Evolutionary conservation across 2,888 invertebrate genomes (phyloP).

Genomic region (Nowickia ferox): DNA sequence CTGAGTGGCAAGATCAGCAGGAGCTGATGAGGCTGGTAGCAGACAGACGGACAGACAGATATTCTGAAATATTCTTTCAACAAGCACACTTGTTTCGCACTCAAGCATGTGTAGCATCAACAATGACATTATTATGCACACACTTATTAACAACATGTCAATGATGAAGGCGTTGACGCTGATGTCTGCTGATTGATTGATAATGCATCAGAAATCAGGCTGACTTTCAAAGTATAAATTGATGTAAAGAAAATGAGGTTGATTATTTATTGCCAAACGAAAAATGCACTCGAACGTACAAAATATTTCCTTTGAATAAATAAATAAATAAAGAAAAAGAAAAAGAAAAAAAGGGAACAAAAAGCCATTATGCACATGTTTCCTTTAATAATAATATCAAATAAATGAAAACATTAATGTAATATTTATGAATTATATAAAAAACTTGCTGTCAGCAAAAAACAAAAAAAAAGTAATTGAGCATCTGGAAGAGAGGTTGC

Average conservation of each 20-base stretch:
- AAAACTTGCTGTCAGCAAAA: too few relatives aligned
- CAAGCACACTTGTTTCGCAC: slow-evolving; percentile 27
- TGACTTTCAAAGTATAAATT: slow-evolving; percentile 37
- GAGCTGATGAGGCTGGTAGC: not conserved
- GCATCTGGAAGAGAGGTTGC: not conserved
- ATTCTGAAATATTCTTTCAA: slow-evolving; percentile 60
- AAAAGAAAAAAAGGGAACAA: not conserved
- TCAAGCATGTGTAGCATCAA: slow-evolving; percentile 35
- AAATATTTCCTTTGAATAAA: slow-evolving; percentile 13
- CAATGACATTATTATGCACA: slow-evolving; percentile 54
- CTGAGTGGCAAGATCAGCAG: not conserved
- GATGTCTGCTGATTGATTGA: slow-evolving; percentile 69
- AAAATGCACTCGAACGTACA: not conserved
- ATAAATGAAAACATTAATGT: not conserved
- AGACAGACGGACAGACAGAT: slow-evolving; percentile 5
- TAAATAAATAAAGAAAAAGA: not conserved
- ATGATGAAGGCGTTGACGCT: slow-evolving; percentile 35
- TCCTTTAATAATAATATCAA: not conserved
- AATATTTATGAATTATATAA: too few relatives aligned
- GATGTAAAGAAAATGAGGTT: slow-evolving; percentile 12
- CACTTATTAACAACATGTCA: slow-evolving; percentile 61
- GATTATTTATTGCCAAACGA: slow-evolving; percentile 20
- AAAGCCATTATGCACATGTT: not conserved
- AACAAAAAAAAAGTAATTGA: too few relatives aligned
- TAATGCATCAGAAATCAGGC: slow-evolving; percentile 64